Evolutionary conservation across 1,140 invertebrate species (phyloP).

Genomic region (Brachionus koreanus): DNA sequence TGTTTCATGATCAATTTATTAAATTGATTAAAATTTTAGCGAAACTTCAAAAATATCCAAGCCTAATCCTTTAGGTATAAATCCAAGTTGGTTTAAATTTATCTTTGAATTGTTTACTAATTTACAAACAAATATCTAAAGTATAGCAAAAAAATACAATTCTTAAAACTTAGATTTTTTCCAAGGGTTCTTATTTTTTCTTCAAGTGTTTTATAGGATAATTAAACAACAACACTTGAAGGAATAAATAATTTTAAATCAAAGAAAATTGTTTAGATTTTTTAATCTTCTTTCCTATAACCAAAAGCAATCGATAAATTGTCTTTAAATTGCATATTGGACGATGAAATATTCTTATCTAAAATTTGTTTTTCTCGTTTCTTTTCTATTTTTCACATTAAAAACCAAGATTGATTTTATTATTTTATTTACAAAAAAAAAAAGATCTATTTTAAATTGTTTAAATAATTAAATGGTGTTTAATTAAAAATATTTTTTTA

Average conservation of each 20-base stretch:
- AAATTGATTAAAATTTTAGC: background rate
- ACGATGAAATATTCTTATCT: too few relatives aligned
- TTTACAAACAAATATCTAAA: background rate
- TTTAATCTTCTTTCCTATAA: background rate
- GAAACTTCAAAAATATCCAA: background rate
- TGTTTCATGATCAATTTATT: slow-evolving; percentile 21
- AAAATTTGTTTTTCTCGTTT: too few relatives aligned
- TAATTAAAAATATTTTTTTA: too few relatives aligned
- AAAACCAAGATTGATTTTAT: too few relatives aligned
- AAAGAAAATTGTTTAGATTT: background rate
- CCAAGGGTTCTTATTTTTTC: background rate
- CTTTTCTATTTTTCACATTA: too few relatives aligned
- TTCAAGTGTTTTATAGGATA: background rate
- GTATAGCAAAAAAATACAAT: background rate
- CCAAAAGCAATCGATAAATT: background rate
- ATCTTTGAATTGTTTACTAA: background rate
- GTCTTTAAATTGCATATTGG: too few relatives aligned
- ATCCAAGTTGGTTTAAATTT: background rate
- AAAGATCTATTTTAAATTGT: too few relatives aligned
- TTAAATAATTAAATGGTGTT: background rate
- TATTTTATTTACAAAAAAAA: too few relatives aligned
- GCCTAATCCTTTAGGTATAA: slow-evolving; percentile 16
- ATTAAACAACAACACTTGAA: background rate
- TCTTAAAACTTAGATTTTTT: background rate
- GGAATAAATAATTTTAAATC: background rate